Evolutionary conservation across 23 tunicate genomes (phyloP).

Genomic region (Styela clava): DNA sequence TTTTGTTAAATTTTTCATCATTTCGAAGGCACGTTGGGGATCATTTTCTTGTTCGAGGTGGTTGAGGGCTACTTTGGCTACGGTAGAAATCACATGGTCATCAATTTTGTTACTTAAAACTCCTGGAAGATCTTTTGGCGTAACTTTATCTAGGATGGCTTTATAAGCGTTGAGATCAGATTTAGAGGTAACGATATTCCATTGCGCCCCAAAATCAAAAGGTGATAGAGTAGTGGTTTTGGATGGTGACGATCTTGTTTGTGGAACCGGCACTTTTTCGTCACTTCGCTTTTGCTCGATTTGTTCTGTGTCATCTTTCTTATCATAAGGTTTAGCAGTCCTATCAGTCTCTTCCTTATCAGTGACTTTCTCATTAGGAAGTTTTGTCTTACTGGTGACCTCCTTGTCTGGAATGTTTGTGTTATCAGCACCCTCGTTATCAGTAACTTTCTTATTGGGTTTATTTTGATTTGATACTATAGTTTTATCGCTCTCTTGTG

Average conservation of each 20-base stretch:
- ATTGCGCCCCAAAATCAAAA: constrained; percentile 70
- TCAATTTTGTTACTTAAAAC: constrained; percentile 79
- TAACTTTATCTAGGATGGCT: constrained; percentile 36
- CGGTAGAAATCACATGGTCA: constrained; percentile 63
- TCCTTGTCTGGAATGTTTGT: neutral
- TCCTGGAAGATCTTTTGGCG: constrained; percentile 30
- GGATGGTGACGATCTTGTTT: neutral
- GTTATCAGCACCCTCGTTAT: neutral
- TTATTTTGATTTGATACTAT: neutral
- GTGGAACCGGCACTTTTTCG: neutral
- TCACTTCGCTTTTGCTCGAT: neutral
- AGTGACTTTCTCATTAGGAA: neutral
- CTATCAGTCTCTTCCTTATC: neutral
- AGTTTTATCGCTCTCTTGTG: neutral
- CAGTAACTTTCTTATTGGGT: neutral
- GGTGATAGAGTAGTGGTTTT: constrained; percentile 44
- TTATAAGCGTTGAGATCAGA: constrained; percentile 53
- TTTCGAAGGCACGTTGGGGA: constrained; percentile 39
- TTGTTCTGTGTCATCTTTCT: neutral
- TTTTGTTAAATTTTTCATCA: constrained; percentile 36
- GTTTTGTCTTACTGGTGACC: no score
- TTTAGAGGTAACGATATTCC: constrained; percentile 71
- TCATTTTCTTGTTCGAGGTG: constrained; percentile 23
- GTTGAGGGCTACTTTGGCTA: constrained; percentile 43
- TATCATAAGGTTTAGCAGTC: constrained; percentile 9